Percentiles rank a stretch among this genome's conserved stretches.
phyloP scores from a whole-genome alignment of 2,797 vertebrate genomes.

The Spinus pinus region DNA sequence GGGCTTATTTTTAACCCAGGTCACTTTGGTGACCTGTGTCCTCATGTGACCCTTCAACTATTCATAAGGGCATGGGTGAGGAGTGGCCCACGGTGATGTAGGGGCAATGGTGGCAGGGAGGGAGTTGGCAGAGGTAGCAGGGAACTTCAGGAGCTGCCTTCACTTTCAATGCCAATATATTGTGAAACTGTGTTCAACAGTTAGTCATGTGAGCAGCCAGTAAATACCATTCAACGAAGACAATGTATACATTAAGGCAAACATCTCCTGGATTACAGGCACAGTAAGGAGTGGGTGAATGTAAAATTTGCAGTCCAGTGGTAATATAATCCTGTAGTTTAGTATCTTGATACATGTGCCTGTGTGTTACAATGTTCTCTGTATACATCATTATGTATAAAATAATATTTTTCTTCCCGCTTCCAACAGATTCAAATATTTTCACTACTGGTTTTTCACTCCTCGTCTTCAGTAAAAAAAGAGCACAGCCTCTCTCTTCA shows the following conservation, averaged over 20 bases:
- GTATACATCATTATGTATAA: background rate
- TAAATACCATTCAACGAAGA: background rate
- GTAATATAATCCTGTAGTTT: background rate
- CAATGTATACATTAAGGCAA: background rate
- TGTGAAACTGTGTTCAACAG: background rate
- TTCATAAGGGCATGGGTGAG: background rate
- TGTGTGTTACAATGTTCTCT: background rate
- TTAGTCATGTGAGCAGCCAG: background rate
- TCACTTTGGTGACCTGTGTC: constrained; percentile 29
- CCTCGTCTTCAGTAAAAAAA: background rate
- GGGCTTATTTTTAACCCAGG: constrained; percentile 34
- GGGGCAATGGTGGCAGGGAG: background rate
- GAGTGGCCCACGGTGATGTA: background rate
- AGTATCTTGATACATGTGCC: background rate
- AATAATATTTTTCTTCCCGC: constrained; percentile 26
- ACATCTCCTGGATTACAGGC: background rate
- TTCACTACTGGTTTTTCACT: background rate
- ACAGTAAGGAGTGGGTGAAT: background rate
- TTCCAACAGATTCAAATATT: constrained; percentile 14
- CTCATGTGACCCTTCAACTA: background rate
- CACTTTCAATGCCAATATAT: background rate
- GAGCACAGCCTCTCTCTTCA: background rate
- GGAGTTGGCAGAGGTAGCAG: background rate
- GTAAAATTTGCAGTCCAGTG: background rate
- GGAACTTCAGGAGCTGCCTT: background rate